Percentiles rank a stretch among this genome's conserved stretches.
Conservation (phyloP, 2,888 invertebrate genomes). For the Cataglyphis albicans region DNA sequence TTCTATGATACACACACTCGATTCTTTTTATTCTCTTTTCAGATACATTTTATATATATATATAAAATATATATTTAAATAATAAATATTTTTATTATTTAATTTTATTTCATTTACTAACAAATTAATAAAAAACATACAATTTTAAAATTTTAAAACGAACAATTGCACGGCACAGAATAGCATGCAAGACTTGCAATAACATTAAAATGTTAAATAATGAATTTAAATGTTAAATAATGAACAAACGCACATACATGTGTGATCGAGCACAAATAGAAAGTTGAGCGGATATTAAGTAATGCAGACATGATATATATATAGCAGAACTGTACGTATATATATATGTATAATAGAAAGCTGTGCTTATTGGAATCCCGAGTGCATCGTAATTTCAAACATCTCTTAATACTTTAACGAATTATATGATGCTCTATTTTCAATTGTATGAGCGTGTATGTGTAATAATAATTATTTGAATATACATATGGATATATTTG, state of each 20-base stretch:
- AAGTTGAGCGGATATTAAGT: constrained; percentile 78
- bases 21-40: constrained; percentile 28
- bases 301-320: constrained; percentile 62
- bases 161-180: background rate
- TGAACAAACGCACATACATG: constrained; percentile 45
- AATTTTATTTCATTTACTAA: background rate
- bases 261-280: constrained; percentile 73
- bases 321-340: constrained; percentile 17
- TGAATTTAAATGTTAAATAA: background rate
- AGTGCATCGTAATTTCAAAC: background rate
- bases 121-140: background rate
- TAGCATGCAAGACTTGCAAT: background rate
- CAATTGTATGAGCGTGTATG: too few relatives aligned
- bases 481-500: background rate
- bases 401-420: background rate
- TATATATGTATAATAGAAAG: constrained; percentile 34
- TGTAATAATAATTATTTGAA: background rate
- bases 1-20: constrained; percentile 2
- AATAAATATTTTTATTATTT: background rate
- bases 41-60: background rate
- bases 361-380: constrained; percentile 5
- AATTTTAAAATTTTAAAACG: background rate
- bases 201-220: constrained; percentile 25
- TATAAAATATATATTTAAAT: too few relatives aligned
- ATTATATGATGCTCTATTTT: background rate